A percentile compares a stretch with the other conserved stretches of the same genome.
Conservation (phyloP, 2,113 vertebrate species). For the Clupea harengus region DNA sequence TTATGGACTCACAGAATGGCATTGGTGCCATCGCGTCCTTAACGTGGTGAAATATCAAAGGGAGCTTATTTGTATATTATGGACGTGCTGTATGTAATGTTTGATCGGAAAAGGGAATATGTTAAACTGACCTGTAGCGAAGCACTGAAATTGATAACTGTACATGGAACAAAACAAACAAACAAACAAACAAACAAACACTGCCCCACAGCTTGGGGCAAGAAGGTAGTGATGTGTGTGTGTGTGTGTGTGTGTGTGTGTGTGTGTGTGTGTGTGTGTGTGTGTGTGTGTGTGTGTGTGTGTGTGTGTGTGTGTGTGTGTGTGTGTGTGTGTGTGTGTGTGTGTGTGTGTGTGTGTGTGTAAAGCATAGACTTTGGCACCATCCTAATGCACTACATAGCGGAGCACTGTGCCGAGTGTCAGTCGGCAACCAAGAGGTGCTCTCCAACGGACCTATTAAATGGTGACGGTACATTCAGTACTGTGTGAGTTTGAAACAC, state of each 20-base stretch:
- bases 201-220: constrained; percentile 25
- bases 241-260: background rate
- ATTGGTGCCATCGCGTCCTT: constrained; percentile 33
- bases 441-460: constrained; percentile 63
- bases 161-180: constrained; percentile 7
- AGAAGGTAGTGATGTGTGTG: constrained; percentile 1
- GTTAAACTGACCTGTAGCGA: constrained; percentile 58
- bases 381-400: constrained; percentile 55
- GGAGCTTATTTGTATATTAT: constrained; percentile 21
- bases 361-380: constrained; percentile 29
- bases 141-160: constrained; percentile 56
- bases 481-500: constrained; percentile 59
- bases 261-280: background rate
- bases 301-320: background rate
- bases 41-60: background rate
- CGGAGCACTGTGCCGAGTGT: constrained; percentile 49
- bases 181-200: constrained; percentile 23
- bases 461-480: constrained; percentile 53
- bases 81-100: constrained; percentile 53
- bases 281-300: background rate
- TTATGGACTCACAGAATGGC: constrained; percentile 44
- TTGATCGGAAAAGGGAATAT: constrained; percentile 58
- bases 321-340: background rate
- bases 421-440: constrained; percentile 58
- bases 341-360: background rate